phyloP scores from a whole-genome alignment of 2,888 invertebrate species.

The Drosophila flavopinicola region DNA sequence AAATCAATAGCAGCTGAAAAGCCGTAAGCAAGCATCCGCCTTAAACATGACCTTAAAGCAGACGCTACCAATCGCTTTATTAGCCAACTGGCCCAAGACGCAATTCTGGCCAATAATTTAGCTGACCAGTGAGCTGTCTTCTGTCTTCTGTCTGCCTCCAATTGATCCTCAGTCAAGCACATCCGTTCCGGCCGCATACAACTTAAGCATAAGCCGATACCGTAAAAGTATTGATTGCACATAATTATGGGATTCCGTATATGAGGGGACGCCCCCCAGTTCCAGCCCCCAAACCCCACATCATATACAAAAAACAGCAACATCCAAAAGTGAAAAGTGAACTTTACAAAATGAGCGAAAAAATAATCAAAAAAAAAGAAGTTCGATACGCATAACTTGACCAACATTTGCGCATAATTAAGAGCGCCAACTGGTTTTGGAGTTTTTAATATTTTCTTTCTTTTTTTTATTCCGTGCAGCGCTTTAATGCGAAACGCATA shows the following conservation, averaged over 20 bases:
- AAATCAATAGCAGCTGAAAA: slow-evolving; percentile 25
- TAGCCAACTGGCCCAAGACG: no score
- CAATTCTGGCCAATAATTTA: slow-evolving; percentile 19
- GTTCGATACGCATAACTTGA: slow-evolving; percentile 42
- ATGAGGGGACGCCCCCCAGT: slow-evolving; percentile 29
- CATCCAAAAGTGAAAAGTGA: slow-evolving; percentile 50
- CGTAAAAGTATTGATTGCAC: slow-evolving; percentile 75
- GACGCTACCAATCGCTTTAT: slow-evolving; percentile 41
- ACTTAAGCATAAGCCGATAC: slow-evolving; percentile 62
- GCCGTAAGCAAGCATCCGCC: slow-evolving; percentile 33
- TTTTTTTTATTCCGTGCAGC: background rate
- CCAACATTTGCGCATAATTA: slow-evolving; percentile 71
- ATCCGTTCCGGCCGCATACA: slow-evolving; percentile 41
- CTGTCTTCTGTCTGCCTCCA: slow-evolving; percentile 1
- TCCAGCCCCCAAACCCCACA: slow-evolving; percentile 11
- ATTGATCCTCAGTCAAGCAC: slow-evolving; percentile 32
- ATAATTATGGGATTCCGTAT: slow-evolving; percentile 72
- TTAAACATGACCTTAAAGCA: slow-evolving; percentile 17
- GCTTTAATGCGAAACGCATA: slow-evolving; percentile 44
- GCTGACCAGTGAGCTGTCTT: background rate
- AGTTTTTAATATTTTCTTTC: slow-evolving; percentile 35
- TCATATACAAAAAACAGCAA: background rate
- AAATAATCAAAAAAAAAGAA: slow-evolving; percentile 20
- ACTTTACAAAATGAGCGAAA: slow-evolving; percentile 19
- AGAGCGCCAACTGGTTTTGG: slow-evolving; percentile 65